These are phyloP conservation scores for Phanerotoma sp. DNA, from an alignment of 2,888 invertebrate genomes.

Conservation along the genomic window DNA sequence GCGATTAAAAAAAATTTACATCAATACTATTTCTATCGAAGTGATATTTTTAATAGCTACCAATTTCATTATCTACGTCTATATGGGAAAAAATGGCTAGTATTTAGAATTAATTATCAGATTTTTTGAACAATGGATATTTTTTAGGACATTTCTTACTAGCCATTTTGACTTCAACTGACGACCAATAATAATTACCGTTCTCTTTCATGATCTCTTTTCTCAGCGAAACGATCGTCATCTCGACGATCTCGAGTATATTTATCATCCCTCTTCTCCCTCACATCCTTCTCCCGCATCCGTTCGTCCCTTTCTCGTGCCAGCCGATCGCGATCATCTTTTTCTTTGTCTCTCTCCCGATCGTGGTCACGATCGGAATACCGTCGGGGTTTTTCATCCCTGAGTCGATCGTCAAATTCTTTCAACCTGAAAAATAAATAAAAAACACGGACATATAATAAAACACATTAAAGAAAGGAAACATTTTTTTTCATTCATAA, in stretches of 20 bases:
- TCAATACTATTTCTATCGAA: too few relatives aligned
- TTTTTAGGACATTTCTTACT: too few relatives aligned
- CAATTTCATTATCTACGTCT: too few relatives aligned
- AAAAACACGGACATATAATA: not conserved
- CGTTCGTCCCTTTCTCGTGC: constrained; percentile 53
- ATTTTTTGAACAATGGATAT: too few relatives aligned
- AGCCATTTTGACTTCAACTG: too few relatives aligned
- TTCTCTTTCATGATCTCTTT: constrained; percentile 52
- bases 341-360: constrained; percentile 29
- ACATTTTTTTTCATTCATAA: too few relatives aligned
- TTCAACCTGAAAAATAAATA: constrained; percentile 35
- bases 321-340: constrained; percentile 41
- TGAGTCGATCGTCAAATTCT: constrained; percentile 45
- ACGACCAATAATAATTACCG: too few relatives aligned
- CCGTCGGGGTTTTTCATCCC: constrained; percentile 44
- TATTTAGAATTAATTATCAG: too few relatives aligned
- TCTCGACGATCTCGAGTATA: constrained; percentile 46
- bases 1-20: too few relatives aligned
- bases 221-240: constrained; percentile 46
- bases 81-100: too few relatives aligned
- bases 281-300: constrained; percentile 48
- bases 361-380: constrained; percentile 9
- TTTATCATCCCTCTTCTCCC: constrained; percentile 52
- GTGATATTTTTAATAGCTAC: too few relatives aligned
- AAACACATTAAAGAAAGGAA: not conserved